These are phyloP conservation scores for Semaprochilodus insignis DNA, from an alignment of 2,797 vertebrate genomes.

Conservation along the genomic window DNA sequence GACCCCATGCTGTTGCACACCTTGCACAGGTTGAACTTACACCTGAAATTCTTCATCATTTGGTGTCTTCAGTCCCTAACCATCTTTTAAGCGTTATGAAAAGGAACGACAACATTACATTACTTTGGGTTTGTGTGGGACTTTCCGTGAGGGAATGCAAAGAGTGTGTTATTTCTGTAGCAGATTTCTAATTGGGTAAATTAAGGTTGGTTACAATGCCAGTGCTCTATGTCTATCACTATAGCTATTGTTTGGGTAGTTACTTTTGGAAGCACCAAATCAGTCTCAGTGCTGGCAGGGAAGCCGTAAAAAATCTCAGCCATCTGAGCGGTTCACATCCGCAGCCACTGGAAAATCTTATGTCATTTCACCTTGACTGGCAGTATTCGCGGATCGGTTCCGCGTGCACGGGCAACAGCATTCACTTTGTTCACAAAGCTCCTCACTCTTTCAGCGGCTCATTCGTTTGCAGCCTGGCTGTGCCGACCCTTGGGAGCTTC, in stretches of 20 bases:
- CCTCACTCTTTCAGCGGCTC: conserved; percentile 36
- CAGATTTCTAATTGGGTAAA: not conserved
- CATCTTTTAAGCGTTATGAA: too few species aligned
- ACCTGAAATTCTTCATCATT: too few species aligned
- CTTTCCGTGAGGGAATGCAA: not conserved
- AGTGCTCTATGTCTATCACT: not conserved
- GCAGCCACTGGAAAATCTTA: conserved; percentile 39
- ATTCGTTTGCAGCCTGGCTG: conserved; percentile 49
- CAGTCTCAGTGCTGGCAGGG: conserved; percentile 29
- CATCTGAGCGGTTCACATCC: conserved; percentile 40
- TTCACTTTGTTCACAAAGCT: conserved; percentile 53
- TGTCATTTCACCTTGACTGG: conserved; percentile 56
- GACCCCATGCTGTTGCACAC: too few species aligned
- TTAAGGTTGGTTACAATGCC: not conserved
- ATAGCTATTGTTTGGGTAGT: conserved; percentile 20
- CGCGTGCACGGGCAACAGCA: conserved; percentile 30
- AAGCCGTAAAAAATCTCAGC: conserved; percentile 8
- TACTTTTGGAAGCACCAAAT: conserved; percentile 41
- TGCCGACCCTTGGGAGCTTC: conserved; percentile 59
- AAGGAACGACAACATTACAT: too few species aligned
- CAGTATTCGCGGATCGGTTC: conserved; percentile 40
- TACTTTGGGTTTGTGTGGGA: too few species aligned
- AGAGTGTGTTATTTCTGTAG: not conserved
- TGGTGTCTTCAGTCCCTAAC: too few species aligned
- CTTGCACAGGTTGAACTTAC: too few species aligned